Evolutionary conservation across 2,888 invertebrate species (phyloP), one percentile per base, ranked within the genome.

Genomic region (Patella pellucida): DNA sequence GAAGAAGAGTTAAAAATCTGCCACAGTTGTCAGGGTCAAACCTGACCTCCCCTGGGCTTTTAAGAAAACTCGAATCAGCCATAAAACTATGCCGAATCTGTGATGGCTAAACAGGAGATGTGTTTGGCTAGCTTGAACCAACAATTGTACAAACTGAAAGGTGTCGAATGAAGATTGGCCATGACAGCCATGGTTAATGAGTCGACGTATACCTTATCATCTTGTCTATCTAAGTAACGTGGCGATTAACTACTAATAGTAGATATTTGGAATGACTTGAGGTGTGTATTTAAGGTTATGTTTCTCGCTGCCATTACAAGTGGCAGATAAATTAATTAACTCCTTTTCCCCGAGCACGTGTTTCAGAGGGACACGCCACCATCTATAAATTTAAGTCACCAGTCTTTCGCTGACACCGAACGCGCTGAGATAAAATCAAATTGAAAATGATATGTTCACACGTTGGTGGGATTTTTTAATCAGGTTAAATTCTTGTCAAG

Each of bases 301-400:
- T 62, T 62, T 62, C 62, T 62, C 23, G 19, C 62, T 62, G 19
- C 62, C 19, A 62, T 62, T 62, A 62, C 62, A 62, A 62, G 62
- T 62, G 62, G 62, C 62, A 62, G 62, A 62, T 62, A 62, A 62
- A 62, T 62, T 62, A 62, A 62, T 62, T 62, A 62, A 62, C 62
- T 62, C 23, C 23, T 19, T 62, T 62, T 23, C 23, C 62, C 16
- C 56, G 12, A 62, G 19, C 62, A 62, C 62, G 62, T 62, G 62
- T 62, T 62, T 19, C 19, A 62, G 23, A 62, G 41, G 41, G 41
- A 62, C 23, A 62, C 62, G 62, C 19, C 23, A 62, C 14, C 19
- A 23, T 19, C 62, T 62, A 62, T 62, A 62, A 62, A 62, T 62
- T 62, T 62, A 62, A 62, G 62, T 62, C 62, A 62, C 19, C 23